Percentiles rank a stretch among this genome's conserved stretches.
These are phyloP conservation scores for Marasmarcha lunaedactyla DNA, from an alignment of 2,888 invertebrate genomes.

Conservation along the genomic window DNA sequence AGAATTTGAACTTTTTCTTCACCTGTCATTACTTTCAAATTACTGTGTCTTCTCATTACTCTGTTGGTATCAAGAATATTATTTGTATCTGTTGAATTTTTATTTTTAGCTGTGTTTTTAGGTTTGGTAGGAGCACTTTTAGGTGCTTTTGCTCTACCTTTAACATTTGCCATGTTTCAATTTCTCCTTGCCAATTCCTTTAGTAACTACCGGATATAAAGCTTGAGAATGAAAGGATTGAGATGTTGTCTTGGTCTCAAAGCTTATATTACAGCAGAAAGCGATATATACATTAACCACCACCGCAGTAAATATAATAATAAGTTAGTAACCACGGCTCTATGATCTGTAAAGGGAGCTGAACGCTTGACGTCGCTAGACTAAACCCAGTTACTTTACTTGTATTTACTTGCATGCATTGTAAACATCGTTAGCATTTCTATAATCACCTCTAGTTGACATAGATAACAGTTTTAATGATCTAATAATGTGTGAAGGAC, in stretches of 20 bases:
- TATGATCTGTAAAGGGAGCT: neutral
- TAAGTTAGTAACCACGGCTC: constrained; percentile 27
- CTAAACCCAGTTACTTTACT: constrained; percentile 17
- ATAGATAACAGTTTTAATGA: constrained; percentile 56
- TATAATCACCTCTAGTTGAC: constrained; percentile 52
- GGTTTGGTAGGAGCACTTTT: constrained; percentile 30
- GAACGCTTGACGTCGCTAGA: neutral
- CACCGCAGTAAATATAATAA: constrained; percentile 20
- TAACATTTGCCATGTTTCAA: constrained; percentile 54
- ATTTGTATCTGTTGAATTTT: constrained; percentile 35
- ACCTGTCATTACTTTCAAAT: constrained; percentile 20
- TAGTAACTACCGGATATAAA: constrained; percentile 11
- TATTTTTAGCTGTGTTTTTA: constrained; percentile 28
- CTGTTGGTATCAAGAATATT: constrained; percentile 17
- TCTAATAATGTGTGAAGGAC: constrained; percentile 65
- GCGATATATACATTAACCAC: constrained; percentile 48
- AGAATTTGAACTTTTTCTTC: constrained; percentile 28
- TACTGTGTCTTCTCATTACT: constrained; percentile 24
- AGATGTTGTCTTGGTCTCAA: constrained; percentile 1
- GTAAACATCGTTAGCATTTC: constrained; percentile 46
- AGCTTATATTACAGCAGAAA: constrained; percentile 16
- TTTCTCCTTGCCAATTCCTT: constrained; percentile 10
- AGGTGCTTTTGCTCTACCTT: constrained; percentile 41
- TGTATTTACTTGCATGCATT: constrained; percentile 55
- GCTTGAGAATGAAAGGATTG: constrained; percentile 1